Conservation (phyloP, 2,113 vertebrate species). For the Silurus meridionalis region DNA sequence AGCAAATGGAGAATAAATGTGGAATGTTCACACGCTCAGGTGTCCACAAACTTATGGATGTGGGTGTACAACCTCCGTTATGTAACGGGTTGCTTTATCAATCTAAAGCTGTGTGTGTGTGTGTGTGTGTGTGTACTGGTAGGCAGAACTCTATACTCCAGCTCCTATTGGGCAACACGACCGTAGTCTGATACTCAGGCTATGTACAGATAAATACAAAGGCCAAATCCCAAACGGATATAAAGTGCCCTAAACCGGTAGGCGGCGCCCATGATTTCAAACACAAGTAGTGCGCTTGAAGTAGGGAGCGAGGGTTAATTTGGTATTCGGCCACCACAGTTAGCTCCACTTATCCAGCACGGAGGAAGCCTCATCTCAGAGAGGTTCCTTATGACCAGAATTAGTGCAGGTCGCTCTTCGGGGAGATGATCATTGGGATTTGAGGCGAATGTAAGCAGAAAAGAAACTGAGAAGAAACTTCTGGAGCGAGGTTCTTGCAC, state of each 20-base stretch:
- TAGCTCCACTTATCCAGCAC: not conserved
- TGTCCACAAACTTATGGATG: not conserved
- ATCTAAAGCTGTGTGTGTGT: not conserved
- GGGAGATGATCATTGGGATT: not conserved
- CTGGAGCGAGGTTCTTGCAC: not conserved
- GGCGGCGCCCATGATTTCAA: not conserved
- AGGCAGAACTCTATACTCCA: slow-evolving; percentile 14
- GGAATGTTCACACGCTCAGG: no score
- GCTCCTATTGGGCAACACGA: slow-evolving; percentile 22
- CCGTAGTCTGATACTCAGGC: slow-evolving; percentile 19
- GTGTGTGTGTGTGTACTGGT: not conserved
- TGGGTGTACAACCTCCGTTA: not conserved
- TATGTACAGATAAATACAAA: not conserved
- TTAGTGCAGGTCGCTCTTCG: no score
- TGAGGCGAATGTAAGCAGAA: no score
- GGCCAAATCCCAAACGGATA: not conserved
- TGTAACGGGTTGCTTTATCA: not conserved
- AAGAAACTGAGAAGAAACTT: not conserved
- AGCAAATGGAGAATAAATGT: no score
- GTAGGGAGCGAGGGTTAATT: not conserved
- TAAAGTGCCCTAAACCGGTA: not conserved
- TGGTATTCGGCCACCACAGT: not conserved
- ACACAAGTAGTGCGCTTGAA: not conserved
- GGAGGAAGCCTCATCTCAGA: not conserved
- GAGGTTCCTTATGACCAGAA: not conserved